A percentile compares a stretch with the other conserved stretches of the same genome.
phyloP scores from a whole-genome alignment of 2,797 vertebrate species.

The Crenuchus spilurus region DNA sequence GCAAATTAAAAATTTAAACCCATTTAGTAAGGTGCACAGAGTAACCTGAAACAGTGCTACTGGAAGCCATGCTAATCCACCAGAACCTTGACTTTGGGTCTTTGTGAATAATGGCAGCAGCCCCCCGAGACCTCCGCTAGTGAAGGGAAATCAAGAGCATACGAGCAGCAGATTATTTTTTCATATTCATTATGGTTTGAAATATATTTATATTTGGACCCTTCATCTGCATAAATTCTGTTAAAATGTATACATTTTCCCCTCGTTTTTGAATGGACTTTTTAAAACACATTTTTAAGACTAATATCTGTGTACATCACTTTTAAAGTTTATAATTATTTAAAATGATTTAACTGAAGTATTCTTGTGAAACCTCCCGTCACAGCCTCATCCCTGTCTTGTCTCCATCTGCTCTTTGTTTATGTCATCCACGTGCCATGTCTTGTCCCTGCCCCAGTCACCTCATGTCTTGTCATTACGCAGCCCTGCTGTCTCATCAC shows the following conservation, averaged over 20 bases:
- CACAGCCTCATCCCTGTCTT: too few species aligned
- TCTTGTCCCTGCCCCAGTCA: too few species aligned
- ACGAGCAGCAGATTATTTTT: not conserved
- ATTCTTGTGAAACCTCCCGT: too few species aligned
- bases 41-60: slow-evolving; percentile 73
- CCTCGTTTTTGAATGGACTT: too few species aligned
- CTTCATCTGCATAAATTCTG: not conserved
- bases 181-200: not conserved
- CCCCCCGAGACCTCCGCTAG: slow-evolving; percentile 59
- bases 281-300: not conserved
- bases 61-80: slow-evolving; percentile 63
- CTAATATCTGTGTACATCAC: too few species aligned
- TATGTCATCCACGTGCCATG: too few species aligned
- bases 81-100: slow-evolving; percentile 63
- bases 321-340: too few species aligned
- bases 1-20: slow-evolving; percentile 79
- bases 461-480: too few species aligned
- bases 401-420: too few species aligned
- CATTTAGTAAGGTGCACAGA: slow-evolving; percentile 74
- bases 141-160: slow-evolving; percentile 5
- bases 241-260: not conserved
- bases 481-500: too few species aligned
- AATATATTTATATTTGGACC: not conserved
- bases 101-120: slow-evolving; percentile 59
- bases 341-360: too few species aligned